Percentiles rank a stretch among this genome's conserved stretches.
Evolutionary conservation across 2,888 invertebrate species (phyloP).

Genomic region (Hirtodrosophila alboralis): DNA sequence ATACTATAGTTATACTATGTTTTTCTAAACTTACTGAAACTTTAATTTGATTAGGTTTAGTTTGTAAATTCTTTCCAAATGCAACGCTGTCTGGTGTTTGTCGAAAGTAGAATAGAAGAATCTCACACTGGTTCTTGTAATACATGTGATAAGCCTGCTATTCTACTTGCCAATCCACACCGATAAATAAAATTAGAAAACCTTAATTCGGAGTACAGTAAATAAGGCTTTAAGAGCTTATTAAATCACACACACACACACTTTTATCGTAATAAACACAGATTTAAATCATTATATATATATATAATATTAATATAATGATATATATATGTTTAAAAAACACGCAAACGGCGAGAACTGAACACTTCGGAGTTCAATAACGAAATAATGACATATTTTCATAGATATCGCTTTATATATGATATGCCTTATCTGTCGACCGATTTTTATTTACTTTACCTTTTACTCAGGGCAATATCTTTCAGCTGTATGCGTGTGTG

Average conservation of each 20-base stretch:
- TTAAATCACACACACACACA: too few relatives aligned
- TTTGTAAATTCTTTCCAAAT: not conserved
- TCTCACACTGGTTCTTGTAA: slow-evolving; percentile 62
- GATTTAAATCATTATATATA: slow-evolving; percentile 9
- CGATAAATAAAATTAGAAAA: slow-evolving; percentile 19
- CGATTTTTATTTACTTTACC: slow-evolving; percentile 70
- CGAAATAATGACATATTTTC: slow-evolving; percentile 79
- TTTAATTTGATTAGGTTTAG: not conserved
- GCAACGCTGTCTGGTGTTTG: slow-evolving; percentile 60
- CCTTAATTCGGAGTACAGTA: not conserved
- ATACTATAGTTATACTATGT: too few relatives aligned
- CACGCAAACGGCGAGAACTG: slow-evolving; percentile 36
- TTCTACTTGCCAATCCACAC: slow-evolving; percentile 75
- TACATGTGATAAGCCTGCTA: slow-evolving; percentile 79
- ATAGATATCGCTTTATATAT: slow-evolving; percentile 80
- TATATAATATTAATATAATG: slow-evolving; percentile 6
- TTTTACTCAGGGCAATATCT: slow-evolving; percentile 61
- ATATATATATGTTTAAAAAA: slow-evolving; percentile 1
- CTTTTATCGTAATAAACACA: slow-evolving; percentile 23
- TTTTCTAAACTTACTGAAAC: slow-evolving; percentile 33
- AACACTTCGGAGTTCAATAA: slow-evolving; percentile 75
- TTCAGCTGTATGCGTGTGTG: slow-evolving; percentile 24
- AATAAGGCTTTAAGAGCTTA: not conserved
- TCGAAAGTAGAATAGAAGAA: slow-evolving; percentile 80
- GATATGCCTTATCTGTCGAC: slow-evolving; percentile 69